Percentiles rank a stretch among this genome's conserved stretches.
Evolutionary conservation across 2,888 invertebrate genomes (phyloP).

Genomic region (Chymomyza caudatula): DNA sequence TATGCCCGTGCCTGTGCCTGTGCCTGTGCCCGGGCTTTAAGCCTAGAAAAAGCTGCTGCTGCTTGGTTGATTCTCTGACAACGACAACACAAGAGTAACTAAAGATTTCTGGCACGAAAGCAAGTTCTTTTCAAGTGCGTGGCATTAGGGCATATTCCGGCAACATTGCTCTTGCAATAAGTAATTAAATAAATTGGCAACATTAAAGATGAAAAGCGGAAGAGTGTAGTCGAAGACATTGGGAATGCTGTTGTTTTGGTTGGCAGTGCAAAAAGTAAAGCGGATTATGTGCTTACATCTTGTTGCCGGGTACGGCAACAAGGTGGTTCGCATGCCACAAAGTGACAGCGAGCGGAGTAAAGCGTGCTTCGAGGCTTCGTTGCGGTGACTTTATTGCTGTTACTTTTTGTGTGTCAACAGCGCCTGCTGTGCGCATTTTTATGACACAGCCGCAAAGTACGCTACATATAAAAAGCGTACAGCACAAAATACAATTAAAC

Average conservation of each 20-base stretch:
- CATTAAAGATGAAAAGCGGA: constrained; percentile 15
- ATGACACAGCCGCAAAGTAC: not conserved
- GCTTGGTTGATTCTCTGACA: not conserved
- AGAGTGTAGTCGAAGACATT: constrained; percentile 20
- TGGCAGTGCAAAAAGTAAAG: constrained; percentile 6
- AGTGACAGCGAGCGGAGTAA: not conserved
- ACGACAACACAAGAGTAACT: not conserved
- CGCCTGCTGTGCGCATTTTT: not conserved
- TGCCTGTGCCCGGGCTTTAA: not conserved
- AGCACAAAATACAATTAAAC: not conserved
- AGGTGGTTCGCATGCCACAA: too few species aligned
- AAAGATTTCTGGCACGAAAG: not conserved
- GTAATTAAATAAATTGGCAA: not conserved
- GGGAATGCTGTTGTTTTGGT: not conserved
- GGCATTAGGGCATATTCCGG: not conserved
- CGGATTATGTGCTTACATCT: constrained; percentile 15
- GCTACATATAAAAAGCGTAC: not conserved
- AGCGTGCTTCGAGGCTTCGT: not conserved
- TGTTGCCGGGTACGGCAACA: not conserved
- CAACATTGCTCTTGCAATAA: not conserved
- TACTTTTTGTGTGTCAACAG: not conserved
- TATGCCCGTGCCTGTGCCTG: not conserved
- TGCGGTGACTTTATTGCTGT: not conserved
- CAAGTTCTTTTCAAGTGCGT: not conserved
- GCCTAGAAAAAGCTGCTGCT: not conserved